A percentile compares a stretch with the other conserved stretches of the same genome.
Conservation (phyloP, 2,888 invertebrate genomes). For the Colostygia pectinataria region DNA sequence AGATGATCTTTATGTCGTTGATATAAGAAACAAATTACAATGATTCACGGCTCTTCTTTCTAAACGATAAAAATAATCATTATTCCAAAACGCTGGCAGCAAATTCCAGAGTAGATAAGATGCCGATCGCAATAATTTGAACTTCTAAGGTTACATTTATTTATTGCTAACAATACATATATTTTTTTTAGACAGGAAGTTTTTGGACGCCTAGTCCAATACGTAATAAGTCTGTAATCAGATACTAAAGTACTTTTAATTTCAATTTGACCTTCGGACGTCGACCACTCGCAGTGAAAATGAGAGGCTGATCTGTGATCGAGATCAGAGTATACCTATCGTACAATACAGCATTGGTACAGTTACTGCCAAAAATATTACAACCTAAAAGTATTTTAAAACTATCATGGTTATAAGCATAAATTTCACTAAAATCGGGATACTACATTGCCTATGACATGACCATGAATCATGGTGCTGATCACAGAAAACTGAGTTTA, state of each 20-base stretch:
- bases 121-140: no score
- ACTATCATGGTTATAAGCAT: no score
- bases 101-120: no score
- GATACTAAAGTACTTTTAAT: slow-evolving; percentile 80
- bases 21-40: no score
- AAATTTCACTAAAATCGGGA: no score
- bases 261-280: slow-evolving; percentile 74
- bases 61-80: no score
- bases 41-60: no score
- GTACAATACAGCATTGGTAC: slow-evolving; percentile 49
- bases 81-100: no score
- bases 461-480: no score
- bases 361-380: slow-evolving; percentile 1
- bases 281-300: slow-evolving; percentile 77
- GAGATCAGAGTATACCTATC: slow-evolving; percentile 67
- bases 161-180: slow-evolving; percentile 27
- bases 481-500: no score
- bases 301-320: slow-evolving; percentile 77
- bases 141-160: slow-evolving; percentile 11
- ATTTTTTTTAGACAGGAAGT: slow-evolving; percentile 54
- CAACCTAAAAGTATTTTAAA: background rate
- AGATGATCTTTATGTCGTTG: no score
- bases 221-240: slow-evolving; percentile 60
- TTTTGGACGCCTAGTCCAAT: slow-evolving; percentile 51
- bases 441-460: no score